Base-by-base conservation (phyloP, 2,888 invertebrate genomes). In the Stenichneumon culpator region DNA sequence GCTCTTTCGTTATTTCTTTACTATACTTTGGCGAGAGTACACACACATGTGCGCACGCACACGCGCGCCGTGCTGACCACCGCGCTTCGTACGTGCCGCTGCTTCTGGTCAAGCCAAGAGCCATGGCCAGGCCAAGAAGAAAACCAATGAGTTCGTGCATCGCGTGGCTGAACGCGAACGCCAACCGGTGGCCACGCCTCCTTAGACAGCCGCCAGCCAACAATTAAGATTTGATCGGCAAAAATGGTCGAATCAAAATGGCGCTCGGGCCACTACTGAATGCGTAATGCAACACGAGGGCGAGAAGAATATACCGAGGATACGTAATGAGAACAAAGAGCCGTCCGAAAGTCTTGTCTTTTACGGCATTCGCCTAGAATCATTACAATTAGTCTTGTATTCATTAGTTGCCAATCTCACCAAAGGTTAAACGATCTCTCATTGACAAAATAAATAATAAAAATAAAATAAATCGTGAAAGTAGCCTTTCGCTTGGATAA, bases 151-250 rank as follows among this genome's bases (percentile, higher is more conserved):
- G 91, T 92, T 92, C 92, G 93, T 93, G 92, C 92, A 93, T 93
- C 92, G 93, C 93, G 93, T 93, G 93, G 93, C 92, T 91, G 91
- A 92, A 92, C 91, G 91, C 90, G 93, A 93, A 92, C 90, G 70
- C 79, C 92, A 91, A 90, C 92, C 90, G 89, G 90, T 91, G 90
- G 90, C 93, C 93, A 93, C 94, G 94, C 94, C 94, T 90, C 93
- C 93, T 91, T 92, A 93, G 93, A 93, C 93, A 93, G 94, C 93
- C 94, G 94, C 93, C 93, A 94, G 93, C 93, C 92, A 92, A 93
- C 93, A 94, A 94, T 94, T 94, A 94, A 94, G 94, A 94, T 94
- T 94, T 94, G 94, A 94, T 94, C 94, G 93, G 93, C 93, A 94
- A 94, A 94, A 94, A 94, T 94, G 94, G 94, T 94, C 88, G 94